Base-by-base conservation (phyloP, 2,888 invertebrate genomes). In the Coecobrya sp. region DNA sequence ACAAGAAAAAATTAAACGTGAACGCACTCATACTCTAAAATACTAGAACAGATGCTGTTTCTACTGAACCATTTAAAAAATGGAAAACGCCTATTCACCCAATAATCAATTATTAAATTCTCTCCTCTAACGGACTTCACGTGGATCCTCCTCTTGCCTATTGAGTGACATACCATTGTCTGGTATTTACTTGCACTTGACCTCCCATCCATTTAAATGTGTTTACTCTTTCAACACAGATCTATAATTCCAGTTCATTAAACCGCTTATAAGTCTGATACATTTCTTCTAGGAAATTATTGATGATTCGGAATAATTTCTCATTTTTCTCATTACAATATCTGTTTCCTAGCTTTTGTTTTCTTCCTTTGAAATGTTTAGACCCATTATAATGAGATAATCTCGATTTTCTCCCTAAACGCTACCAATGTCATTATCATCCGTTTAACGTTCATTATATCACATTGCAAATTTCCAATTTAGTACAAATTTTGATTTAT, bases 81-180 rank as follows among this genome's bases (percentile, higher is more conserved):
- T 45, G 73, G 73, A 76, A 76, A 76, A 76, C 73, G 22, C 73
- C 73, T 45, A 76, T 42, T 45, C 19, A 42, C 13, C 73, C 22
- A 76, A 45, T 76, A 76, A 76, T 76, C 73, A 76, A 76, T 76
- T 45, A 42, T n/a, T 0, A 11, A 22, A 36, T 36, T 36, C 36
- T 36, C 2, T 36, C 36, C 2, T 36, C 36, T 36, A 36, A 36
- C 36, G 3, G n/a, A 2, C 36, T 4, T 7, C 36, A 36, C 13
- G 68, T 30, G 27, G 16, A 30, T 22, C 8, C 19, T 22, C 22
- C 45, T 1, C 42, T 13, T 22, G 70, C 36, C 1, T 19, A 7
- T 22, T 22, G 19, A 49, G 16, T 22, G 45, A 49, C 45, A 76
- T n/a, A 42, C 73, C 73, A 76, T 19, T 76, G 45, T 25, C 16